phyloP scores from a whole-genome alignment of 2,888 invertebrate species.

The Heliothis peltigera region DNA sequence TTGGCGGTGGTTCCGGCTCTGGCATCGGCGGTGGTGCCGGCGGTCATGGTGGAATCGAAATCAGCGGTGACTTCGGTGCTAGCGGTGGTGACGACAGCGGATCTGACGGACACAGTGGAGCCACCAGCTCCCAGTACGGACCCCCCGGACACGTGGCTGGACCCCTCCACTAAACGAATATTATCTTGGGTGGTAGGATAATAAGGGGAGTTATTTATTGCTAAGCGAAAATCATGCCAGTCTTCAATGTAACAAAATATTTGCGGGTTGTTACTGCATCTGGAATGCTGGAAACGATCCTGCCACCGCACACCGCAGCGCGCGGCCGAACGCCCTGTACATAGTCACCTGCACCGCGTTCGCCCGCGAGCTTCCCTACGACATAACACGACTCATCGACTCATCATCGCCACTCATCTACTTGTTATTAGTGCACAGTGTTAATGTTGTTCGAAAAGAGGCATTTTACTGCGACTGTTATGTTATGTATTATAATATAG shows the following conservation, averaged over 20 bases:
- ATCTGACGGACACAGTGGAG: constrained; percentile 76
- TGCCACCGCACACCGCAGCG: constrained; percentile 64
- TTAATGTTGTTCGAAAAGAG: constrained; percentile 84
- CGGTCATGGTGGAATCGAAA: constrained; percentile 77
- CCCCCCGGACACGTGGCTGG: constrained; percentile 88
- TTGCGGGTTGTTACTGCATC: constrained; percentile 22
- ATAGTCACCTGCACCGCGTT: constrained; percentile 80
- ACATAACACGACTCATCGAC: constrained; percentile 70
- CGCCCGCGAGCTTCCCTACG: constrained; percentile 67
- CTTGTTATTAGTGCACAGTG: constrained; percentile 89
- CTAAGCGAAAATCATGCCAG: constrained; percentile 65
- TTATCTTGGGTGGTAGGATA: constrained; percentile 74
- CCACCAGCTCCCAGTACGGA: constrained; percentile 87
- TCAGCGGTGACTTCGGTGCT: constrained; percentile 77
- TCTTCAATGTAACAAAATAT: constrained; percentile 39
- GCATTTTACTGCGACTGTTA: constrained; percentile 87
- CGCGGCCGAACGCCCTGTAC: constrained; percentile 78
- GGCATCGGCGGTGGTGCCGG: constrained; percentile 73
- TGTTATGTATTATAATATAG: constrained; percentile 86
- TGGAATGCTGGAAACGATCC: constrained; percentile 49
- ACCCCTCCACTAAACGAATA: constrained; percentile 82
- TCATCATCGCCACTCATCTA: constrained; percentile 82
- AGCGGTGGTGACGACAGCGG: constrained; percentile 74
- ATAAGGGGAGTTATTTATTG: constrained; percentile 77
- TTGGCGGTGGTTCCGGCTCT: constrained; percentile 73